These are phyloP conservation scores for Oasisia sp. DNA, from an alignment of 2,888 invertebrate genomes.

Conservation along the genomic window DNA sequence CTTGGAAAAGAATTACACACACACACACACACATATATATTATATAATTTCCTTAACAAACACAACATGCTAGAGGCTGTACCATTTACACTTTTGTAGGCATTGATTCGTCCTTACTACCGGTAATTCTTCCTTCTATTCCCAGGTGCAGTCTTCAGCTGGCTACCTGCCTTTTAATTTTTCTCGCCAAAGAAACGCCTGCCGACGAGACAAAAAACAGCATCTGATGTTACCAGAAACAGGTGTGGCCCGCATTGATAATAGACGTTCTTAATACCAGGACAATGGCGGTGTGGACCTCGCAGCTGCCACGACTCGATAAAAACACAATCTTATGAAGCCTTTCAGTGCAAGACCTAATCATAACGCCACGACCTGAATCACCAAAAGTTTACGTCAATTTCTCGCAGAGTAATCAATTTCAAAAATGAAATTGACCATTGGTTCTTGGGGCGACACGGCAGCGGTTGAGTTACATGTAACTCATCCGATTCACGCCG, in stretches of 20 bases:
- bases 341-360: not conserved
- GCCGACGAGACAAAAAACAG: not conserved
- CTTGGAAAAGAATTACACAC: no score
- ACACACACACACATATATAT: no score
- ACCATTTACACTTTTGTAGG: no score
- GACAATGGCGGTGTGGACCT: not conserved
- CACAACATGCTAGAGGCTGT: not conserved
- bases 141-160: not conserved
- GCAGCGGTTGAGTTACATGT: not conserved
- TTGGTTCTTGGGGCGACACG: not conserved
- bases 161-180: not conserved
- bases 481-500: not conserved
- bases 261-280: not conserved
- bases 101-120: not conserved
- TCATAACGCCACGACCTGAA: not conserved
- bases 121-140: not conserved
- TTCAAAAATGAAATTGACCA: slow-evolving; percentile 17
- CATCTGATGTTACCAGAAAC: slow-evolving; percentile 5
- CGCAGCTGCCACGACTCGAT: not conserved
- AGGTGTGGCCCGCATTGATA: not conserved
- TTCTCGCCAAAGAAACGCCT: not conserved
- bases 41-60: not conserved
- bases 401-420: not conserved
- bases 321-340: slow-evolving; percentile 14
- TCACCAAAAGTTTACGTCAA: slow-evolving; percentile 17